Evolutionary conservation across 2,113 vertebrate genomes (phyloP), one percentile per base, ranked within the genome.

Genomic region (Scartelaos histophorus): DNA sequence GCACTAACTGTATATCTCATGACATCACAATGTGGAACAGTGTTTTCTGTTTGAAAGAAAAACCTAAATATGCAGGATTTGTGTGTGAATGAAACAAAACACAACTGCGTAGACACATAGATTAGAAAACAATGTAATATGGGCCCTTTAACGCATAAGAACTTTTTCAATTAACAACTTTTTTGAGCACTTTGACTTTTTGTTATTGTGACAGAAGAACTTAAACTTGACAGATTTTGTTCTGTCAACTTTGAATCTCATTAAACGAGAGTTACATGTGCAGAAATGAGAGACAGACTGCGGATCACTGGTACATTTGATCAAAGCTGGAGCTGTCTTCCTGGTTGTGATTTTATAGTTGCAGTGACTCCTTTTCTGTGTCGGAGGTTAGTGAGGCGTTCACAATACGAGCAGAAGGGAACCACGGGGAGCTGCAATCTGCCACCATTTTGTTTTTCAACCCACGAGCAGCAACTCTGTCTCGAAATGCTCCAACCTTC

Each of bases 381-480:
- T 76, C 75, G 34, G 71, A 62, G 69, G 79, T 78, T 70, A 76
- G 74, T 76, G 78, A 77, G 49, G 49, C 57, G 1, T 78, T 80
- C 87, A 84, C 75, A 76, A 86, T 74, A 62, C 61, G 17, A 22
- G 43, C 25, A 66, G 47, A 22, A 35, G 69, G 58, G 17, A 61
- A 34, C 58, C 7, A 61, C 25, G 25, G 43, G 57, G 66, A 45
- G 43, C 67, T 13, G 64, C 74, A 83, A 81, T 80, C 79, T 81
- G 74, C 74, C 58, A 46, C 81, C 54, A 84, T 78, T 86, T 77
- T 66, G 74, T 83, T 84, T 90, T 91, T 90, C 82, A 89, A 88
- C 85, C 89, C 77, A 82, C 76, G 80, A 83, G 91, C 85, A 87
- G 88, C 77, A 89, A 85, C 85, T 4, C 62, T 64, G 35, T 7